Base-by-base conservation (phyloP, 2,888 invertebrate species). In the Epirrita christyi region DNA sequence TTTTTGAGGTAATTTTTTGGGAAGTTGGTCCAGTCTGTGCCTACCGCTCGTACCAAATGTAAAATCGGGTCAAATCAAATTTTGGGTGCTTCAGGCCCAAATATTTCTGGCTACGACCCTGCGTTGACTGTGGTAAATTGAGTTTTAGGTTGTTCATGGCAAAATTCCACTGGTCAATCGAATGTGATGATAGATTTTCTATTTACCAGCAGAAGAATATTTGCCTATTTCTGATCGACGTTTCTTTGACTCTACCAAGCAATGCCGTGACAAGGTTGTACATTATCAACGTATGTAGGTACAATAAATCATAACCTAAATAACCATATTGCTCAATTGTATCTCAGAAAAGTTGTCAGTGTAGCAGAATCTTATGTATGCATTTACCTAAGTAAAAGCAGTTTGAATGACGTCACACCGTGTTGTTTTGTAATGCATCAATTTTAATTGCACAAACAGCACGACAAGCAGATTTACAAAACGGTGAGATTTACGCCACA, bases 181-280 rank as follows among this genome's bases (percentile, higher is more conserved):
- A 55, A 55, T 55, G 55, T 59, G 51, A 41, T 42, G 46, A 54
- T 59, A 46, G 50, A 50, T 59, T 54, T 50, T 43, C 59, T 55
- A 50, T 59, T 55, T 55, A 46, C 48, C 29, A 38, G 21, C 11
- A 45, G 29, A 28, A 15, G 13, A 21, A 21, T n/a, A 29, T 6
- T 15, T 45, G 28, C 21, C 32, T 14, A 14, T 14, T 6, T 38
- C 21, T 21, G 21, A 21, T 21, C 4, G 21, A 21, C 2, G 21
- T 3, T 21, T 4, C 2, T 21, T 3, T 21, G 21, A 21, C 21
- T 21, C 21, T 21, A 21, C 21, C 21, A 21, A 21, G 21, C 21
- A n/a, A n/a, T n/a, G n/a, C n/a, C n/a, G n/a, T n/a, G n/a, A n/a
- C n/a, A n/a, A n/a, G n/a, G n/a, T n/a, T n/a, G n/a, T n/a, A n/a